Percentiles rank a stretch among this genome's conserved stretches.
Conservation (phyloP, 2,113 vertebrate species). For the Onychostruthus taczanowskii region DNA sequence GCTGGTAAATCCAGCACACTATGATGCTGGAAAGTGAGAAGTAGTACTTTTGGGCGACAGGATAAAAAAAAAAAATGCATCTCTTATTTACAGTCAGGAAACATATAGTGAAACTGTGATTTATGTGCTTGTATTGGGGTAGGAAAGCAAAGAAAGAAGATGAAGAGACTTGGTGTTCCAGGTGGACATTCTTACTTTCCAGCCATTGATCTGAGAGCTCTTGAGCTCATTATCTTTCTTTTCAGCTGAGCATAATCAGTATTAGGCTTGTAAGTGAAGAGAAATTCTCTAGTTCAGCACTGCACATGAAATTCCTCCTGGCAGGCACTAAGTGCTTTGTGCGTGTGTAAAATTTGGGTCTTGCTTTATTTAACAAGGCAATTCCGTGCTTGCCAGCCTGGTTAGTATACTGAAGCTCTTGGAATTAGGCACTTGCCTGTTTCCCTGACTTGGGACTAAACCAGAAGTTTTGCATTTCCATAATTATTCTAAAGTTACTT, state of each 20-base stretch:
- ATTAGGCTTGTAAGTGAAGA: background rate
- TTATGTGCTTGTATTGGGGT: background rate
- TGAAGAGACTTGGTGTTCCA: background rate
- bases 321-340: background rate
- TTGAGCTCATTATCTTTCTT: background rate
- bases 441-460: background rate
- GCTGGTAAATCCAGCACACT: background rate
- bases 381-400: background rate
- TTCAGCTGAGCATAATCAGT: background rate
- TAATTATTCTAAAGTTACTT: background rate
- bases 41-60: background rate
- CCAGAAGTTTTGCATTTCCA: background rate
- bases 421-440: background rate
- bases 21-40: background rate
- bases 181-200: background rate
- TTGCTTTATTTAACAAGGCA: background rate
- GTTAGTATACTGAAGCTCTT: background rate
- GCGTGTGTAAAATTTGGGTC: background rate
- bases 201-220: background rate
- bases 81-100: background rate
- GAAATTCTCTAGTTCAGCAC: background rate
- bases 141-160: background rate
- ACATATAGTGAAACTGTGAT: background rate
- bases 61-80: background rate
- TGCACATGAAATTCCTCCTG: background rate